Evolutionary conservation across 2,113 vertebrate species (phyloP).

Genomic region (Nansenia antarctica): DNA sequence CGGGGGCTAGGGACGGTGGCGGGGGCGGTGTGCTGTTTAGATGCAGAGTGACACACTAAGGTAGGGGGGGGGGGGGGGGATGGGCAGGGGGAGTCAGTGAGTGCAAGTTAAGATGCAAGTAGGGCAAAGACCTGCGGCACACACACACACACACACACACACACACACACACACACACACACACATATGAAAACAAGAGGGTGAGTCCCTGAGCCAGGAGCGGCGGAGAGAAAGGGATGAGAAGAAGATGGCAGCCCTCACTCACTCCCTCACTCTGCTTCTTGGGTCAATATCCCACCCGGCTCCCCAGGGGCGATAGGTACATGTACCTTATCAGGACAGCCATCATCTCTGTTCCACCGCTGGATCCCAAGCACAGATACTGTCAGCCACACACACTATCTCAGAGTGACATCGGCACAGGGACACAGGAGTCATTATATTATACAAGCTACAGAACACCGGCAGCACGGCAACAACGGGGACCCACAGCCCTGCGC

Average conservation of each 20-base stretch:
- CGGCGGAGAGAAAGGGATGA: constrained; percentile 31
- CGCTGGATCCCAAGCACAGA: constrained; percentile 65
- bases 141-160: constrained; percentile 23
- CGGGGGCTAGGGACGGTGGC: too few species aligned
- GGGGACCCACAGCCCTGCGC: constrained; percentile 13
- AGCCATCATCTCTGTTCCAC: constrained; percentile 70
- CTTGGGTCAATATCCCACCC: background rate
- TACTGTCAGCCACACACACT: constrained; percentile 56
- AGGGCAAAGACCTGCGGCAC: constrained; percentile 47
- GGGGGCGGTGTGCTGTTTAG: constrained; percentile 1
- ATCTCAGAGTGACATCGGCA: constrained; percentile 71
- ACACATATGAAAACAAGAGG: too few species aligned
- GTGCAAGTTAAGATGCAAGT: constrained; percentile 5
- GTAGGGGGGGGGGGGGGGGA: too few species aligned
- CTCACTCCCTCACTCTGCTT: background rate
- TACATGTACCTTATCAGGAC: constrained; percentile 52
- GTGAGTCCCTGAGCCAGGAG: too few species aligned
- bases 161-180: too few species aligned
- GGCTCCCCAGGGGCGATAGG: constrained; percentile 60
- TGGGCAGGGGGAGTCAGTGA: background rate
- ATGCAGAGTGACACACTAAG: background rate
- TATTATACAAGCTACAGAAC: constrained; percentile 71
- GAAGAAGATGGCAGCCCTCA: constrained; percentile 53
- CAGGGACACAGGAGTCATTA: constrained; percentile 75
- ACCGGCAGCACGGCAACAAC: constrained; percentile 59